phyloP scores from a whole-genome alignment of 2,113 vertebrate species.

The Proteles cristata region DNA sequence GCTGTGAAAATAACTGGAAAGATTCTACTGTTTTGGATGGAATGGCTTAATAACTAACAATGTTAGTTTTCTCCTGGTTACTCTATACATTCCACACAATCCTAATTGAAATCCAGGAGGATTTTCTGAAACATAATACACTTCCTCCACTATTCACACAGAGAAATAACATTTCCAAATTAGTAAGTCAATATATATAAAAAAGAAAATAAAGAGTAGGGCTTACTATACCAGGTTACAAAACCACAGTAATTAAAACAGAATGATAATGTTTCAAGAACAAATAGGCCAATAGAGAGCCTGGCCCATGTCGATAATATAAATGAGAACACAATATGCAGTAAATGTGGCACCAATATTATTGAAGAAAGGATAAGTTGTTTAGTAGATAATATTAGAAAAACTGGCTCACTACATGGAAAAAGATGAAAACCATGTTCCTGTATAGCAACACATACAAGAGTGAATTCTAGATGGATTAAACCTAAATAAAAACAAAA shows the following conservation, averaged over 20 bases:
- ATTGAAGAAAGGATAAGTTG: background rate
- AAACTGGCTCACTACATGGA: background rate
- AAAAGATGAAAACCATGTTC: background rate
- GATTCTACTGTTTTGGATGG: background rate
- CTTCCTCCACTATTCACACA: background rate
- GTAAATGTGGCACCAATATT: background rate
- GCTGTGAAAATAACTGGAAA: background rate
- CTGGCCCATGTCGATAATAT: background rate
- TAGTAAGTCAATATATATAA: background rate
- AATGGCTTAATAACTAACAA: background rate
- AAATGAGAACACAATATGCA: background rate
- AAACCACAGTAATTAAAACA: background rate
- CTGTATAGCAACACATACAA: background rate
- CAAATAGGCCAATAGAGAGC: background rate
- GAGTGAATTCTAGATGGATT: conserved; percentile 4
- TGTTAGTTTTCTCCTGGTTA: background rate
- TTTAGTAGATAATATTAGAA: background rate
- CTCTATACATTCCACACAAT: background rate
- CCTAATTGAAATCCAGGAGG: background rate
- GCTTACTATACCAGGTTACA: background rate
- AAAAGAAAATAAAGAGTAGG: background rate
- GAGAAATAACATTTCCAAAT: conserved; percentile 1
- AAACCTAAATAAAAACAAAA: background rate
- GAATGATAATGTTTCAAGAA: background rate
- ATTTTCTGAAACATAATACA: background rate